Conservation (phyloP, 2,113 vertebrate species). For the Nerophis lumbriciformis region DNA sequence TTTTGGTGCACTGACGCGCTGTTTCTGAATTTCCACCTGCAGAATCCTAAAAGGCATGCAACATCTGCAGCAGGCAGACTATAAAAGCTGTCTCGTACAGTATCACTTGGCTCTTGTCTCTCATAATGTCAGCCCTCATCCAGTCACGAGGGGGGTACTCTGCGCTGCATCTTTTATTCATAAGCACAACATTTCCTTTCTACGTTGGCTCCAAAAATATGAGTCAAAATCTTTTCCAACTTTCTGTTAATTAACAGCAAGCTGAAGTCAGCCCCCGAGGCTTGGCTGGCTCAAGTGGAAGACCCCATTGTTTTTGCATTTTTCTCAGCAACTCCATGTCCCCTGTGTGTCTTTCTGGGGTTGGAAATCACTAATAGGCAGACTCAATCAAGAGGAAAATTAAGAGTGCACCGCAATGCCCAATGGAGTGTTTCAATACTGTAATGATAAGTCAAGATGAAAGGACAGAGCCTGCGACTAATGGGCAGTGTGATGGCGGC, state of each 20-base stretch:
- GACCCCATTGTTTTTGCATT: slow-evolving; percentile 27
- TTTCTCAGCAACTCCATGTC: slow-evolving; percentile 22
- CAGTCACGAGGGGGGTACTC: slow-evolving; percentile 22
- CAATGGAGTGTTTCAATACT: slow-evolving; percentile 53
- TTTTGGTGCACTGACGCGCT: background rate
- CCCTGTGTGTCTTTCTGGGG: slow-evolving; percentile 18
- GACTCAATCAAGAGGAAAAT: slow-evolving; percentile 61
- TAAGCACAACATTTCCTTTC: slow-evolving; percentile 18
- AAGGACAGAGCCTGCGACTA: slow-evolving; percentile 29
- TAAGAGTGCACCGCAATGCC: slow-evolving; percentile 53
- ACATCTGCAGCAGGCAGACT: slow-evolving; percentile 6
- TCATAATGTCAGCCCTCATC: slow-evolving; percentile 12
- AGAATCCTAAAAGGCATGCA: slow-evolving; percentile 18
- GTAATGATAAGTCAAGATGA: slow-evolving; percentile 48
- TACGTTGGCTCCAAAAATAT: slow-evolving; percentile 20
- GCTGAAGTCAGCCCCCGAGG: slow-evolving; percentile 35
- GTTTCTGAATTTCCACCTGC: slow-evolving; percentile 20
- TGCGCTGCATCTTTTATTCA: slow-evolving; percentile 53
- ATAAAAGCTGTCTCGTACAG: slow-evolving; percentile 20
- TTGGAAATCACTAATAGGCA: slow-evolving; percentile 38
- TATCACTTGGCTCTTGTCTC: slow-evolving; percentile 9
- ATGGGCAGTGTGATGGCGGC: slow-evolving; percentile 30
- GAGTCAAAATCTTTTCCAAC: slow-evolving; percentile 29
- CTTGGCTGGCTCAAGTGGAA: slow-evolving; percentile 13
- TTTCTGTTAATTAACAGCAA: slow-evolving; percentile 53